Evolutionary conservation across 2,113 vertebrate genomes (phyloP), one percentile per base, ranked within the genome.

Genomic region (Oncorhynchus nerka): DNA sequence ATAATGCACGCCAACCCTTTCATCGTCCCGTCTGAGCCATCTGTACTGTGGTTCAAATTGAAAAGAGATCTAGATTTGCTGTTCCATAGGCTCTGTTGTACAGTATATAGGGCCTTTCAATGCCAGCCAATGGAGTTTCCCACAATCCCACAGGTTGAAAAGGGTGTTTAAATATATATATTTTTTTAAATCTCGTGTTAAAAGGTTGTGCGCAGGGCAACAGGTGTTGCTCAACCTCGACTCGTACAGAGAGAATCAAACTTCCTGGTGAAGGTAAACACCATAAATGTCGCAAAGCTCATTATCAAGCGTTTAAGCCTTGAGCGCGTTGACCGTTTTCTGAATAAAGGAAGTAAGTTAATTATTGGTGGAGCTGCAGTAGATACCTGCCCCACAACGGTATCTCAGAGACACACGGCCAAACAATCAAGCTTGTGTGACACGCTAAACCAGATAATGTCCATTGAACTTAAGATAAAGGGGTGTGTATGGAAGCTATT

Each of bases 191-290:
- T 86, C 86, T 85, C 30, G 65, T 82, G 79, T 87, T 82, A 87
- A 89, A 90, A 84, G 91, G 83, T 90, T 87, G 82, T 51, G 76
- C 74, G 74, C 75, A 81, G 85, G 78, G 51, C 85, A 85, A 30
- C 15, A 20, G 79, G 68, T 82, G 81, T 85, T 88, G 82, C 80
- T 82, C 83, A 86, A 84, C 85, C 85, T 85, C 86, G 87, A 87
- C 84, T 81, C 70, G 3, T 19, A 13, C 32, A n/a, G 66, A 70
- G 81, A 71, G 79, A 73, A 80, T 80, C 73, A 81, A 87, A 83
- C 65, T 78, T 85, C 82, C 86, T 61, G 83, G 81, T 22, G n/a
- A 81, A 74, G 83, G 70, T 77, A 86, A 83, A 87, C 81, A 83
- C 76, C 76, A 83, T 79, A 84, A 87, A 69, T 64, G 75, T 59